Evolutionary conservation across 2,797 vertebrate species (phyloP), one percentile per base, ranked within the genome.

Genomic region (Gila robusta): DNA sequence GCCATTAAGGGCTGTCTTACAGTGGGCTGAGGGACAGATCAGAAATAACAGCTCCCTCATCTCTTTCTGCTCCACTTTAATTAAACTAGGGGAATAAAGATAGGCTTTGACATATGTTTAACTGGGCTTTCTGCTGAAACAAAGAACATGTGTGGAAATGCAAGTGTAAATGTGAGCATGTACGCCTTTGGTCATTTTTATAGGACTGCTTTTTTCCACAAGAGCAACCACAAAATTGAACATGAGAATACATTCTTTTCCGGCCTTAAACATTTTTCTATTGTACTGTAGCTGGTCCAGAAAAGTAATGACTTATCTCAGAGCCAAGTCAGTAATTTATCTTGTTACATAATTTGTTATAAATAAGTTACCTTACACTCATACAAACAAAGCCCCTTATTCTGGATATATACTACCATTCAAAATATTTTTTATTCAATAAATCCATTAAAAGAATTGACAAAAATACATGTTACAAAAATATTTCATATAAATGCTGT

Each of bases 71-170:
- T 85, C 67, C 69, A 80, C 52, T 85, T 85, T 80, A 85, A 79
- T 85, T 85, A 64, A 85, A 79, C 77, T 72, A 49, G 23, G 54
- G 67, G 67, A 85, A 85, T 79, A 85, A 49, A 85, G 77, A 85
- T 72, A 62, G 39, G 54, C 41, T 62, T 72, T 23, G 21, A 72
- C 83, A 85, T 72, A 79, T 79, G 67, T 44, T 79, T 9, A 64
- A 37, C 39, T 62, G 28, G 56, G 39, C 56, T 72, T 79, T 59
- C 76, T 72, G 83, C 67, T 79, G 52, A 85, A 85, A 85, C 54
- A 71, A 85, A 79, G 67, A 56, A 85, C 77, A 79, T 37, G 52
- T 23, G 26, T 72, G 52, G 10, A 79, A 52, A 72, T 47, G 54
- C 66, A 62, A 19, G 76, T 44, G 35, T 19, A 8, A 76, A 52